Base-by-base conservation (phyloP, 2,797 vertebrate species). In the Eulemur coronatus region DNA sequence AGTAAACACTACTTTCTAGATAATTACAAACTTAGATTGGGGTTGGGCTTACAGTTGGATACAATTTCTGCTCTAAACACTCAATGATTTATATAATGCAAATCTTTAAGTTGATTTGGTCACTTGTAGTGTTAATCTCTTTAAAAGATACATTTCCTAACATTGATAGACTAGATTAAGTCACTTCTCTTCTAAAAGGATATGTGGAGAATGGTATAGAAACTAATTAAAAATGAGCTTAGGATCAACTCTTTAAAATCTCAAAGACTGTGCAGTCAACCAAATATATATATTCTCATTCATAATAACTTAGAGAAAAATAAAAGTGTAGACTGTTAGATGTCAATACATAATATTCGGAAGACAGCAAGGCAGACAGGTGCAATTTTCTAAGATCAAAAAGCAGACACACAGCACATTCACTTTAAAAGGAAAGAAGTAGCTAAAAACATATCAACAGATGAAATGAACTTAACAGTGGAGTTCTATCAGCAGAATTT, bases 21-120 rank as follows among this genome's bases (percentile, higher is more conserved):
- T 73, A 72, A 57, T 82, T 52, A 73, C 5, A 92, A 72, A 88
- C 22, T 94, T 93, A 90, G 8, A 82, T 93, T 84, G 89, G 26
- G 24, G 41, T 41, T 81, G 46, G 43, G 26, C 14, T 95, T 89
- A 59, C 13, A 75, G 55, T 33, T 70, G 14, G 35, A 89, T 55
- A 96, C 13, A 80, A 89, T 94, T 95, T 96, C 17, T 81, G 13
- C 59, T 90, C 28, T 85, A 78, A 85, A 97, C 30, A 96, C 12
- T 75, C 70, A 76, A 15, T 73, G 22, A 69, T 90, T 81, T 92
- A n/a, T 73, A 70, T 61, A 67, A 46, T 69, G 33, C 69, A 11
- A 76, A 57, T 41, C 3, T 91, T 93, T 92, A 93, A 90, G 22
- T 88, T 85, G 41, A 22, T 70, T 80, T 94, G 28, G 10, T 79